phyloP scores from a whole-genome alignment of 92 coral and sea anemone species.

The Actinernus sp. region DNA sequence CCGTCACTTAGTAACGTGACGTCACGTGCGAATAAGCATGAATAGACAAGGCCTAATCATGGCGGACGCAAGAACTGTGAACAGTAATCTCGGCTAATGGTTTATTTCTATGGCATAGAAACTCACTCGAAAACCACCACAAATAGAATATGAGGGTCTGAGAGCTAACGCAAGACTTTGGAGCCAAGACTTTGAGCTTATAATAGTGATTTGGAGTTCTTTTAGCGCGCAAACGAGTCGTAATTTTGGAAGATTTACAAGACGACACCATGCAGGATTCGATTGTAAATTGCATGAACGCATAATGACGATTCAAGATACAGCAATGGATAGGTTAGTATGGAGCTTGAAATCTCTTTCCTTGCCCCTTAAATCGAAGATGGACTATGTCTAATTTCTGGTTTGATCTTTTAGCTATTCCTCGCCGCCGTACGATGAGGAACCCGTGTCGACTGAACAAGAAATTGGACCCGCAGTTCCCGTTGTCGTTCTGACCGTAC shows the following conservation, averaged over 20 bases:
- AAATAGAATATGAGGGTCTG: no score
- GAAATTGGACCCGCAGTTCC: conserved; percentile 44
- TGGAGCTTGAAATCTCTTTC: neutral
- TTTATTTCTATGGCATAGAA: no score
- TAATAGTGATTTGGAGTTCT: neutral
- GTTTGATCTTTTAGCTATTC: conserved; percentile 1
- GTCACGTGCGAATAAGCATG: no score
- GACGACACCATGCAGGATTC: neutral
- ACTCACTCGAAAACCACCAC: no score
- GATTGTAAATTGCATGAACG: neutral
- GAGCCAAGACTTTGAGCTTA: no score
- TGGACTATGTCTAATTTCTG: neutral
- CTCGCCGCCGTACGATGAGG: conserved; percentile 16
- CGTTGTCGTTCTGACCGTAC: conserved; percentile 71
- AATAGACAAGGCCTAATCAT: no score
- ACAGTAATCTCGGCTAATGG: no score
- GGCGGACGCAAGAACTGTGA: no score
- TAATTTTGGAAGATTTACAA: neutral
- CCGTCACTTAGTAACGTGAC: conserved; percentile 67
- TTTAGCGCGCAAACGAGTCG: neutral
- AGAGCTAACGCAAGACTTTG: no score
- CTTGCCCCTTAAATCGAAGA: neutral
- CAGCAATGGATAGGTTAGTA: conserved; percentile 29
- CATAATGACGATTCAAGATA: conserved; percentile 42
- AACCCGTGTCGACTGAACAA: conserved; percentile 17